Conservation (phyloP, 2,113 vertebrate species). For the Furnarius figulus region DNA sequence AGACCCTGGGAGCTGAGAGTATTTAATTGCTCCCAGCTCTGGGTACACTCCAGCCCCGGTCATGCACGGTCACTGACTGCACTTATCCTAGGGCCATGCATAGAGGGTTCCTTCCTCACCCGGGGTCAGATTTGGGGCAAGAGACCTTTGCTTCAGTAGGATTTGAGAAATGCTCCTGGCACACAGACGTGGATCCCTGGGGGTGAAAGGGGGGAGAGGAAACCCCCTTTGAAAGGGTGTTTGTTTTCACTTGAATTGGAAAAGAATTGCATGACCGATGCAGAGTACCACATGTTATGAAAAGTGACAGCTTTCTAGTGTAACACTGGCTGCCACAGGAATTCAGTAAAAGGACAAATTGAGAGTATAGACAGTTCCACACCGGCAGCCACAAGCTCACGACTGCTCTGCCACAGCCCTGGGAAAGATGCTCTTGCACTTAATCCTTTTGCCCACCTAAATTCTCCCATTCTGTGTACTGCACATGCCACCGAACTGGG, state of each 20-base stretch:
- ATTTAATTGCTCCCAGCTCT: not conserved
- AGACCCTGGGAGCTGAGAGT: not conserved
- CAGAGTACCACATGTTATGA: not conserved
- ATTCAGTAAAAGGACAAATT: conserved; percentile 20
- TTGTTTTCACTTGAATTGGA: conserved; percentile 16
- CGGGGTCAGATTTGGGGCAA: not conserved
- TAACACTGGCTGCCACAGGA: not conserved
- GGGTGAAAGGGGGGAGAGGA: not conserved
- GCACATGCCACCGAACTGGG: not conserved
- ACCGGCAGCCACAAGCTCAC: not conserved
- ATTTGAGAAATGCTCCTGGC: not conserved
- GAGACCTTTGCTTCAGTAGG: not conserved
- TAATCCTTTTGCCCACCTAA: not conserved
- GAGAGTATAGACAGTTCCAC: not conserved
- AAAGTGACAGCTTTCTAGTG: conserved; percentile 39
- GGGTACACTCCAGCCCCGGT: not conserved
- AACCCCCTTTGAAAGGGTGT: conserved; percentile 4
- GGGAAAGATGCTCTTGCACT: not conserved
- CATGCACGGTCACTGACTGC: not conserved
- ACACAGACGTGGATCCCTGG: not conserved
- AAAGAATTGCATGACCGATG: not conserved
- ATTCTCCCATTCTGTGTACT: not conserved
- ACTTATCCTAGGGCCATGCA: not conserved
- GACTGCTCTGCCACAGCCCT: not conserved
- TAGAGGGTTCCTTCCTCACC: not conserved